phyloP scores from a whole-genome alignment of 2,888 invertebrate genomes.

The Dicranocentrus wangi region DNA sequence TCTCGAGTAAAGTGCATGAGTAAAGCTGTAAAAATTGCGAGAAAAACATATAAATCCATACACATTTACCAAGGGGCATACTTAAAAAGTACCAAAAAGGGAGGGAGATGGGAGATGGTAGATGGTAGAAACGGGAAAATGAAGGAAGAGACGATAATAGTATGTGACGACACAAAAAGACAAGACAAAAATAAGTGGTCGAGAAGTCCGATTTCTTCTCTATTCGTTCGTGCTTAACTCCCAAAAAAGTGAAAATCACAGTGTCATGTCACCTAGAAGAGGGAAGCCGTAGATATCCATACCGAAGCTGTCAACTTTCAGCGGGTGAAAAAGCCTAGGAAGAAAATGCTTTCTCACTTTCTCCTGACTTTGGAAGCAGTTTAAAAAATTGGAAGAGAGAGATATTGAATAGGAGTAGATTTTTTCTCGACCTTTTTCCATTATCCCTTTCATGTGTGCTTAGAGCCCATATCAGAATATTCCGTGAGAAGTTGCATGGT shows the following conservation, averaged over 20 bases:
- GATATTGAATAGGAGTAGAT: slow-evolving; percentile 8
- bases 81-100: too few relatives aligned
- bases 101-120: not conserved
- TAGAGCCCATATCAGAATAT: not conserved
- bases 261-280: slow-evolving; percentile 29
- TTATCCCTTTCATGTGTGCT: slow-evolving; percentile 6
- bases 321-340: slow-evolving; percentile 2
- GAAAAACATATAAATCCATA: too few relatives aligned
- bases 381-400: not conserved
- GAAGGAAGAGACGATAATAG: slow-evolving; percentile 25
- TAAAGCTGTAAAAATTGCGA: too few relatives aligned
- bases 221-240: slow-evolving; percentile 25
- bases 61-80: too few relatives aligned
- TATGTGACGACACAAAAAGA: slow-evolving; percentile 23
- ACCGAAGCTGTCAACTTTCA: slow-evolving; percentile 45
- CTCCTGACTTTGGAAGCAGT: slow-evolving; percentile 23
- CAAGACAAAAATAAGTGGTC: slow-evolving; percentile 34
- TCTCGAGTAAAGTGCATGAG: too few relatives aligned
- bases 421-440: not conserved
- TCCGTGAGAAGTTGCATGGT: too few relatives aligned
- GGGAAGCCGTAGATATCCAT: slow-evolving; percentile 36
- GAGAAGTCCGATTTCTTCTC: slow-evolving; percentile 19
- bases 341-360: slow-evolving; percentile 19
- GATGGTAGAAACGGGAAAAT: not conserved
- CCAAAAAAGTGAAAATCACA: slow-evolving; percentile 24